Conservation (phyloP, 2,797 vertebrate species). For the Vireo griseus region DNA sequence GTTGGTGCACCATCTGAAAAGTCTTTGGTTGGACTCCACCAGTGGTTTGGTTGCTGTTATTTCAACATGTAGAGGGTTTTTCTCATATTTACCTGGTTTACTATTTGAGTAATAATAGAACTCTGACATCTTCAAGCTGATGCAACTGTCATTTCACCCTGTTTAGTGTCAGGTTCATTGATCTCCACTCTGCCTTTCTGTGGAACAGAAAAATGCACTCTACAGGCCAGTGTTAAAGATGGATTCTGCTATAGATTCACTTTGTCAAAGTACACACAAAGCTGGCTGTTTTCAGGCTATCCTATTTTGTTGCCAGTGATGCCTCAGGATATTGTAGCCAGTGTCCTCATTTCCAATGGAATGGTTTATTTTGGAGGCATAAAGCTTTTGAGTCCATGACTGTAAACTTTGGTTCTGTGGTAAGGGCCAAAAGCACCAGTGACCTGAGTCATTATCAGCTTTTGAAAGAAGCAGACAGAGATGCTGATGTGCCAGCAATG, state of each 20-base stretch:
- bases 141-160: not conserved
- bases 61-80: not conserved
- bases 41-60: not conserved
- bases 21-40: not conserved
- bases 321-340: not conserved
- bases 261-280: not conserved
- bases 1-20: not conserved
- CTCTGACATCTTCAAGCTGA: not conserved
- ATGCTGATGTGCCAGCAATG: not conserved
- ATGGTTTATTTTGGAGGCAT: not conserved
- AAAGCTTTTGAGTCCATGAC: not conserved
- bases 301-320: not conserved
- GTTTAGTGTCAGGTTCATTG: not conserved
- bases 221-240: not conserved
- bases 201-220: not conserved
- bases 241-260: not conserved
- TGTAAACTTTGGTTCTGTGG: not conserved
- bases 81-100: not conserved
- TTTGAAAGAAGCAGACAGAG: not conserved
- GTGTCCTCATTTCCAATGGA: rapidly evolving
- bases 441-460: not conserved
- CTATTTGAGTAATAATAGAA: not conserved
- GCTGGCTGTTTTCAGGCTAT: not conserved
- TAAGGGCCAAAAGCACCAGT: not conserved
- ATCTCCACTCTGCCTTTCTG: not conserved